Conservation (phyloP, 2,888 invertebrate species). For the Cataglyphis rosenhaueri region DNA sequence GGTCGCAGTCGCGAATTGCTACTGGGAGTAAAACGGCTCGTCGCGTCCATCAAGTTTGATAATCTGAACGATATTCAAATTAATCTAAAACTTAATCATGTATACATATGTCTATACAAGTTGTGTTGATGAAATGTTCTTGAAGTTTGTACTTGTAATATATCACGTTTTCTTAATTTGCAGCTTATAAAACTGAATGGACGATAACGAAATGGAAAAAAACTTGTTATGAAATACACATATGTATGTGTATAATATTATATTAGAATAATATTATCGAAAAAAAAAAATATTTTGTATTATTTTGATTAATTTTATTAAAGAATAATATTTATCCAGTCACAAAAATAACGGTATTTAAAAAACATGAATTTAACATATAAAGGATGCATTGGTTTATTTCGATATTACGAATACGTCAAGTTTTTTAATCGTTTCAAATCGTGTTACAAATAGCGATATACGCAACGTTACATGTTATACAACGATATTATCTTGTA, state of each 20-base stretch:
- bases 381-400: not conserved
- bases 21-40: not conserved
- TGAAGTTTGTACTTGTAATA: not conserved
- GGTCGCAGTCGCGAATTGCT: conserved; percentile 9
- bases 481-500: too few species aligned
- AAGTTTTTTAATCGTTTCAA: not conserved
- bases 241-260: not conserved
- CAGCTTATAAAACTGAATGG: not conserved
- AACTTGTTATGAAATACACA: not conserved
- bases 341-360: too few species aligned
- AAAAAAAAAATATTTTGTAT: not conserved
- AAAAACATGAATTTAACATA: not conserved
- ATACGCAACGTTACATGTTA: conserved; percentile 1
- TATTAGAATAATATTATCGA: not conserved
- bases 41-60: not conserved
- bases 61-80: not conserved
- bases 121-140: not conserved
- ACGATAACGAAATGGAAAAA: not conserved
- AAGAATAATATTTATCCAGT: not conserved
- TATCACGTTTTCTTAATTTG: not conserved
- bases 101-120: too few species aligned
- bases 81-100: not conserved
- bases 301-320: not conserved
- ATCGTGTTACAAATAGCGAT: not conserved
- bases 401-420: not conserved